A percentile compares a stretch with the other conserved stretches of the same genome.
Evolutionary conservation across 2,888 invertebrate species (phyloP).

Genomic region (Campoplex nolae): DNA sequence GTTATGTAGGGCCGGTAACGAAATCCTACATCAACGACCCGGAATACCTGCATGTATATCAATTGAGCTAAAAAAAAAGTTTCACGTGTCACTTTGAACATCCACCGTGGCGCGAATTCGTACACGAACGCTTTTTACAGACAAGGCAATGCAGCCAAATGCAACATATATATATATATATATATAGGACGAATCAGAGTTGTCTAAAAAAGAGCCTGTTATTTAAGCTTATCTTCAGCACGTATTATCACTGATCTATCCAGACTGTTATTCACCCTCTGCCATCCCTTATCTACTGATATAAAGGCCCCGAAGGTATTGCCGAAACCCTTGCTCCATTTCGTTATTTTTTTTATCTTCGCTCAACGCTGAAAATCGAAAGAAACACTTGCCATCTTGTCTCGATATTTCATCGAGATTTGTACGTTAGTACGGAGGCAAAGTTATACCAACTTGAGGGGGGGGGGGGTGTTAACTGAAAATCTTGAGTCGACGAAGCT

Average conservation of each 20-base stretch:
- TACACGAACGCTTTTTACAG: neutral
- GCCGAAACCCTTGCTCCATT: slow-evolving; percentile 5
- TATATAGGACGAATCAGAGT: neutral
- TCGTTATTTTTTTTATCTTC: slow-evolving; percentile 12
- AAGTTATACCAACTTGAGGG: neutral
- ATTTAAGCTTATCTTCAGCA: slow-evolving; percentile 32
- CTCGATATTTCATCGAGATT: slow-evolving; percentile 12
- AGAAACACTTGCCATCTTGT: slow-evolving; percentile 25
- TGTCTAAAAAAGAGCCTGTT: slow-evolving; percentile 13
- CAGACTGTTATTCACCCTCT: slow-evolving; percentile 21
- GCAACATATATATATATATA: neutral
- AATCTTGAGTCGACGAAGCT: slow-evolving; percentile 59
- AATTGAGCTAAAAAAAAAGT: neutral
- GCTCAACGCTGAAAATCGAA: slow-evolving; percentile 22
- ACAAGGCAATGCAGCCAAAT: neutral
- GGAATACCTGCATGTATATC: neutral
- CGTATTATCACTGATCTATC: neutral
- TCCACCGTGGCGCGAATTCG: neutral
- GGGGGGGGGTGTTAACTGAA: slow-evolving; percentile 26
- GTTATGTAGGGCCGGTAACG: too few relatives aligned
- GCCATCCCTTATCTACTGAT: neutral
- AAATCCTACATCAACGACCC: neutral
- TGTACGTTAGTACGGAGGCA: neutral
- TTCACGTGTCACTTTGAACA: neutral
- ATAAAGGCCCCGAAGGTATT: slow-evolving; percentile 19